Conservation (phyloP, 2,888 invertebrate species). For the Apamea sordens region DNA sequence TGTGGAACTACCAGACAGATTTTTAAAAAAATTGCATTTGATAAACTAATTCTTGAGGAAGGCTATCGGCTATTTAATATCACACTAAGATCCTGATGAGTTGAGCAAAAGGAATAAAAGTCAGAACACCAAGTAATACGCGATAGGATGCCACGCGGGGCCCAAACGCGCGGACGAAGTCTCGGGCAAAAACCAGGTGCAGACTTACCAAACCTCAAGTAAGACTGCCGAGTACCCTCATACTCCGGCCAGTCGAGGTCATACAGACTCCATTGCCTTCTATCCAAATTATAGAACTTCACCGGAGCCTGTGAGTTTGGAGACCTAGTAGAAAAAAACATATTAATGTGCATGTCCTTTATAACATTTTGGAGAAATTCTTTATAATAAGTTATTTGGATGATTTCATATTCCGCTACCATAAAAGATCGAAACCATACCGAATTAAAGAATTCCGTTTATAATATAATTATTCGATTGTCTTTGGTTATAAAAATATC, state of each 20-base stretch:
- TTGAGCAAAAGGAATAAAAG: neutral
- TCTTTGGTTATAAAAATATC: no score
- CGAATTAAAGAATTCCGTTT: neutral
- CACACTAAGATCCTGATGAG: neutral
- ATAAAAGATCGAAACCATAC: neutral
- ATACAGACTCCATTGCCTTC: constrained; percentile 92
- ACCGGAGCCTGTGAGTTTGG: constrained; percentile 93
- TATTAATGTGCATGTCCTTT: no score
- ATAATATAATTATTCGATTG: neutral
- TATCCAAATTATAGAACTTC: constrained; percentile 91
- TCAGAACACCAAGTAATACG: neutral
- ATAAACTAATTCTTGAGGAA: neutral
- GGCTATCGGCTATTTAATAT: no score
- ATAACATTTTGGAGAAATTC: no score
- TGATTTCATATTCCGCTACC: neutral
- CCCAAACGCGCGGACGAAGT: no score
- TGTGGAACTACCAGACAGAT: accelerated
- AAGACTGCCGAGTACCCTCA: constrained; percentile 93
- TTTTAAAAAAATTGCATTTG: neutral
- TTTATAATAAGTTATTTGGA: neutral
- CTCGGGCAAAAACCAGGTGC: neutral
- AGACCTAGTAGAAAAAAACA: constrained; percentile 89
- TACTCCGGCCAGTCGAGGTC: constrained; percentile 96
- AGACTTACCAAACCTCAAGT: constrained; percentile 93
- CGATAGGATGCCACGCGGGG: no score